Conservation (phyloP, 2,113 vertebrate genomes). For the Chrysemys picta region DNA sequence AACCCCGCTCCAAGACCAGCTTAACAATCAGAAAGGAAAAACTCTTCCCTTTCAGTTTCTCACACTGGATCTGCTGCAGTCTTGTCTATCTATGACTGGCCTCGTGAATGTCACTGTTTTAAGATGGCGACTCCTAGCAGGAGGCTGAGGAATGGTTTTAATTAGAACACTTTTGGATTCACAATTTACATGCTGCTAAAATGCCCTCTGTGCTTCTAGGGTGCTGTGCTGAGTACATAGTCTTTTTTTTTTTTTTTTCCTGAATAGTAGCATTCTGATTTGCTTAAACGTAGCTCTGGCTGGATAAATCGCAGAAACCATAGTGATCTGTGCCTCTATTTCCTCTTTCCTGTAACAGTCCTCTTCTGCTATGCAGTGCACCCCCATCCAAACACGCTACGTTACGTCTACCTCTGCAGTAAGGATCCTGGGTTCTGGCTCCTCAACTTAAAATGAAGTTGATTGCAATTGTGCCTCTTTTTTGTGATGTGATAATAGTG, state of each 20-base stretch:
- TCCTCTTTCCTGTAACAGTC: neutral
- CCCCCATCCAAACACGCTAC: neutral
- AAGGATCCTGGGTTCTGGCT: neutral
- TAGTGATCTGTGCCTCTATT: neutral
- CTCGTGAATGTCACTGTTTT: neutral
- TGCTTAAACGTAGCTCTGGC: neutral
- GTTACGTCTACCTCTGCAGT: neutral
- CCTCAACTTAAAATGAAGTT: neutral
- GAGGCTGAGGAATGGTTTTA: neutral
- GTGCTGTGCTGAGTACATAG: neutral
- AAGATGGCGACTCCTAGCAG: neutral
- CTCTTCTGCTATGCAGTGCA: neutral
- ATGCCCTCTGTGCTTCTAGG: accelerated
- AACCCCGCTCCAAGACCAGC: slow-evolving; percentile 14
- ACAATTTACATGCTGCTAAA: neutral
- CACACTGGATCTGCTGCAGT: neutral
- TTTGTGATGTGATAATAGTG: neutral
- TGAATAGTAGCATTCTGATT: accelerated
- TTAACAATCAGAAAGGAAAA: neutral
- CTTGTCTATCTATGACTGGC: neutral
- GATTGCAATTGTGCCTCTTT: neutral
- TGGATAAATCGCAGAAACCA: neutral
- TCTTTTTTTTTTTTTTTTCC: too few relatives aligned
- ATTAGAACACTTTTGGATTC: neutral
- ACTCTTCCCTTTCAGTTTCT: neutral